These are phyloP conservation scores for Paramormyrops hopkinsi DNA, from an alignment of 2,797 vertebrate genomes.

Conservation along the genomic window DNA sequence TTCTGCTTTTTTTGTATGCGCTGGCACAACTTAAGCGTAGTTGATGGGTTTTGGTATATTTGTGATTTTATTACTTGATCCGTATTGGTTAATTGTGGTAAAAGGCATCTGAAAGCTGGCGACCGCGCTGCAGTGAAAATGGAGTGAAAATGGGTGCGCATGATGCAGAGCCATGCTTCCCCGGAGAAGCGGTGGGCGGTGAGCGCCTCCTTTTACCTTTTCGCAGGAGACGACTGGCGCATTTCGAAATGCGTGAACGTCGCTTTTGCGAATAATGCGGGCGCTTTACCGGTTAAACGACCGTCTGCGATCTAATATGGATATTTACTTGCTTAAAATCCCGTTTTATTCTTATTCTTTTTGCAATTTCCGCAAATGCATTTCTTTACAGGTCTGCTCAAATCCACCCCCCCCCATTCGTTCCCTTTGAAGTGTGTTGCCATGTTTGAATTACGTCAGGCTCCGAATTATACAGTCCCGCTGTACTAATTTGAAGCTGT, in stretches of 20 bases:
- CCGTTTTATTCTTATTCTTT: conserved; percentile 3
- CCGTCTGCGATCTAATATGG: not conserved
- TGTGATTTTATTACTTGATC: not conserved
- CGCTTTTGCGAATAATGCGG: not conserved
- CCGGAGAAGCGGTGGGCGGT: conserved; percentile 51
- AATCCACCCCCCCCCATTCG: conserved; percentile 44
- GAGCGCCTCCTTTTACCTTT: conserved; percentile 34
- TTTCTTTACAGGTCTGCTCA: conserved; percentile 26
- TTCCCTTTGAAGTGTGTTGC: conserved; percentile 64
- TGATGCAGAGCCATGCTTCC: conserved; percentile 59
- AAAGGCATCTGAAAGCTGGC: not conserved
- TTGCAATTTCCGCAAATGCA: conserved; percentile 15
- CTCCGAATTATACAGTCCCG: conserved; percentile 51
- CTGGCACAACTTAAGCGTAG: not conserved
- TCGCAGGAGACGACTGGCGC: conserved; percentile 19
- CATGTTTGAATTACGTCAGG: conserved; percentile 71
- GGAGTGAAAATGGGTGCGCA: conserved; percentile 58
- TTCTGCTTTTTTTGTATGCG: not conserved
- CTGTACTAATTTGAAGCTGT: conserved; percentile 20
- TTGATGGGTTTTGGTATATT: not conserved
- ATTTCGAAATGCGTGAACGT: not conserved
- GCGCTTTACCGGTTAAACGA: not conserved
- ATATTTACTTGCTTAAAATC: not conserved
- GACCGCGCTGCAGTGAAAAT: conserved; percentile 22
- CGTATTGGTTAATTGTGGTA: not conserved